Conservation (phyloP, 2,888 invertebrate species). For the Drosophila testacea region DNA sequence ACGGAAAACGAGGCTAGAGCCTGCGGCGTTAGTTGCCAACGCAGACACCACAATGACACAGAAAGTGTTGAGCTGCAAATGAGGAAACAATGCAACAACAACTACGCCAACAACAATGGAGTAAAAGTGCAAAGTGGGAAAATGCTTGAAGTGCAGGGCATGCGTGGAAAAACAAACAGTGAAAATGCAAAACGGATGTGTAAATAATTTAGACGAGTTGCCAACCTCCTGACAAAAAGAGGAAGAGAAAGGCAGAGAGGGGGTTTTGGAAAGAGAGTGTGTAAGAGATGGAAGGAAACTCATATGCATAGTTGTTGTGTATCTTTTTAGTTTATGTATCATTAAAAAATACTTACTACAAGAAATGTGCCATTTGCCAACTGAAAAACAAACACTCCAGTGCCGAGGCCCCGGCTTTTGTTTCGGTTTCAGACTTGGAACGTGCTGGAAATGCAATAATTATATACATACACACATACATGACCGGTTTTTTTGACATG, state of each 20-base stretch:
- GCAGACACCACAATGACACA: constrained; percentile 75
- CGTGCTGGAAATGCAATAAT: constrained; percentile 81
- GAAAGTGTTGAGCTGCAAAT: constrained; percentile 78
- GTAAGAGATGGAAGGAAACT: constrained; percentile 3
- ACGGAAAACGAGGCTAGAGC: constrained; percentile 69
- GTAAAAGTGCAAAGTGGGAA: constrained; percentile 56
- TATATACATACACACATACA: constrained; percentile 68
- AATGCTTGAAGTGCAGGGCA: constrained; percentile 65
- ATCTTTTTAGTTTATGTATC: constrained; percentile 80
- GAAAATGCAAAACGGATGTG: constrained; percentile 79
- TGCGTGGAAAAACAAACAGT: constrained; percentile 68
- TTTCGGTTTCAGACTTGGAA: constrained; percentile 57
- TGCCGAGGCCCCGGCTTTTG: constrained; percentile 32
- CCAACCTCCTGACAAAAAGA: constrained; percentile 37
- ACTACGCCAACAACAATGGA: constrained; percentile 25
- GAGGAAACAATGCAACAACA: constrained; percentile 71
- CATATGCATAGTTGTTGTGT: constrained; percentile 55
- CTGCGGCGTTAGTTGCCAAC: constrained; percentile 60
- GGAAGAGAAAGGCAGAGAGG: constrained; percentile 1
- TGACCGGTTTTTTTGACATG: constrained; percentile 74
- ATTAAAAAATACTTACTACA: constrained; percentile 78
- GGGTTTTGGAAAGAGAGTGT: constrained; percentile 2
- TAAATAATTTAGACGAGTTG: constrained; percentile 81
- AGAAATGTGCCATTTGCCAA: constrained; percentile 77
- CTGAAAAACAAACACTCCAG: constrained; percentile 63